phyloP scores from a whole-genome alignment of 92 coral and sea anemone genomes.

The Scolanthus callimorphus region DNA sequence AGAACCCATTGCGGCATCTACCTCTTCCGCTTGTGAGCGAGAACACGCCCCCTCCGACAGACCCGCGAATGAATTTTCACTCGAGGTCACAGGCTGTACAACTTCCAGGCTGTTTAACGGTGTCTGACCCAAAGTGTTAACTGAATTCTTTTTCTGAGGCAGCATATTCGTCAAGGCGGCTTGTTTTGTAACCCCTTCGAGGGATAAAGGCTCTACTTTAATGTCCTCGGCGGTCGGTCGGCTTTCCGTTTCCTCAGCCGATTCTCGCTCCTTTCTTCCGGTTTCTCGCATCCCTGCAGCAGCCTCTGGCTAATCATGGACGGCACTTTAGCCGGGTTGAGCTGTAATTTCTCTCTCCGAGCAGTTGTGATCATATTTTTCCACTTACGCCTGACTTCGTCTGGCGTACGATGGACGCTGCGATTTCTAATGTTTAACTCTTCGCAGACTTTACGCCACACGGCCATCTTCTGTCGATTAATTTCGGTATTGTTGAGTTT shows the following conservation, averaged over 20 bases:
- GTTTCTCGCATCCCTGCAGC: constrained; percentile 20
- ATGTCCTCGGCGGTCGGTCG: neutral
- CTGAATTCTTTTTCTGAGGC: too few relatives aligned
- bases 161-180: neutral
- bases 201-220: neutral
- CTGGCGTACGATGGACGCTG: constrained; percentile 54
- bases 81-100: neutral
- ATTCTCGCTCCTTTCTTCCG: neutral
- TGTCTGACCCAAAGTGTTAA: neutral
- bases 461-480: constrained; percentile 63
- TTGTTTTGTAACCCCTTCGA: neutral
- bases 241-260: neutral
- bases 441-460: constrained; percentile 73
- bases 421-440: constrained; percentile 62
- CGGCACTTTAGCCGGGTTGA: constrained; percentile 32
- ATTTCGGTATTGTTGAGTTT: constrained; percentile 64
- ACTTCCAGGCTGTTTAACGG: constrained; percentile 5
- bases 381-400: constrained; percentile 77
- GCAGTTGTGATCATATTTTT: constrained; percentile 82
- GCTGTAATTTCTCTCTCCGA: constrained; percentile 42
- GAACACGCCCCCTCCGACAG: constrained; percentile 1
- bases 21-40: constrained; percentile 7
- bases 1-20: constrained; percentile 20
- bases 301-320: constrained; percentile 51
- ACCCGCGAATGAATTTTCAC: neutral